A percentile compares a stretch with the other conserved stretches of the same genome.
Evolutionary conservation across 2,113 vertebrate genomes (phyloP).

Genomic region (Proterorhinus semilunaris): DNA sequence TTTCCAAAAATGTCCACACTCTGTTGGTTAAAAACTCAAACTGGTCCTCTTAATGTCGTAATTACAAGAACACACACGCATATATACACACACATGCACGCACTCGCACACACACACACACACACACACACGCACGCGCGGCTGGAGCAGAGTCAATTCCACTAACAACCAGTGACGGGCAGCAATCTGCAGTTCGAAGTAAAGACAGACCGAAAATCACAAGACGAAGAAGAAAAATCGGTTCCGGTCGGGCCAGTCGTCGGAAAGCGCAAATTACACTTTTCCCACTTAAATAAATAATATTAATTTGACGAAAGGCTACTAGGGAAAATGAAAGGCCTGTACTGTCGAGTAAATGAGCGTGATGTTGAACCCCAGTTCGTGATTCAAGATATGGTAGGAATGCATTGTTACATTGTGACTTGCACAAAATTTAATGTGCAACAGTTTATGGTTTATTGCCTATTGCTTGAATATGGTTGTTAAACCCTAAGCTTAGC

Average conservation of each 20-base stretch:
- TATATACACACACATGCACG: no score
- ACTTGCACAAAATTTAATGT: no score
- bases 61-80: no score
- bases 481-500: no score
- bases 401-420: not conserved
- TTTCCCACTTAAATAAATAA: not conserved
- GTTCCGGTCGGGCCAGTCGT: not conserved
- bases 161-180: not conserved
- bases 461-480: no score
- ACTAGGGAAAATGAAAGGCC: slow-evolving; percentile 57
- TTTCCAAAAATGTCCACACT: no score
- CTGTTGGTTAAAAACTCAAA: no score
- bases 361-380: slow-evolving; percentile 52
- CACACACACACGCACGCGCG: no score
- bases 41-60: no score
- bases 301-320: not conserved
- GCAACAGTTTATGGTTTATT: no score
- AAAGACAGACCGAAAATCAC: not conserved
- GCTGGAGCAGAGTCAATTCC: not conserved
- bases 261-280: not conserved
- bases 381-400: slow-evolving; percentile 65
- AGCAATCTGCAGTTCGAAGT: not conserved
- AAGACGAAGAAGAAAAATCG: not conserved
- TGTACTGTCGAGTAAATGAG: slow-evolving; percentile 45
- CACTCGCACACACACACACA: no score